These are phyloP conservation scores for Chalcis sispes DNA, from an alignment of 2,888 invertebrate genomes.

Conservation along the genomic window DNA sequence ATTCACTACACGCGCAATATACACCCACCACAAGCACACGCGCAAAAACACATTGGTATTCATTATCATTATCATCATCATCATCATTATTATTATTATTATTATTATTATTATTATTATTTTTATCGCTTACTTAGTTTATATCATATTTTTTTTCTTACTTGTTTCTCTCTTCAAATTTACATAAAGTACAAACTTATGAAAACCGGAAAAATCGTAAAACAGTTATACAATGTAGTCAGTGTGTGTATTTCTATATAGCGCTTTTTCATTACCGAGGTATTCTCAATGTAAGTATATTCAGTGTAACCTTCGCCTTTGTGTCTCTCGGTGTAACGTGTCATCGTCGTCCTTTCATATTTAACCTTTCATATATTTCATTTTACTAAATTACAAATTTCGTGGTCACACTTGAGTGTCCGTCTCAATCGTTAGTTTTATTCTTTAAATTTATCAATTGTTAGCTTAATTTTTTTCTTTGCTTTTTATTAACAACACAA, in stretches of 20 bases:
- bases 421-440: constrained; percentile 64
- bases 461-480: too few relatives aligned
- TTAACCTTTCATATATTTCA: constrained; percentile 53
- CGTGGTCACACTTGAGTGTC: constrained; percentile 73
- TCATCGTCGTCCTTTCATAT: constrained; percentile 8
- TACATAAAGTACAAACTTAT: constrained; percentile 76
- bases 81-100: constrained; percentile 40
- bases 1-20: constrained; percentile 12
- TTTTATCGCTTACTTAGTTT: constrained; percentile 45
- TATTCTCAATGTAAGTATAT: constrained; percentile 67
- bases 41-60: constrained; percentile 53
- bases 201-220: constrained; percentile 73
- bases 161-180: constrained; percentile 67
- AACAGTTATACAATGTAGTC: constrained; percentile 66
- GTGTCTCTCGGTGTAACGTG: constrained; percentile 8
- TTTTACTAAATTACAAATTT: constrained; percentile 64
- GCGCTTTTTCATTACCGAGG: constrained; percentile 62
- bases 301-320: constrained; percentile 40
- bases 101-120: constrained; percentile 42
- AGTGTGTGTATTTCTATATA: constrained; percentile 64
- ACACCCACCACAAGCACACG: constrained; percentile 28
- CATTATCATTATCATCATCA: constrained; percentile 44
- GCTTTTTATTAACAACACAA: constrained; percentile 11
- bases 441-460: constrained; percentile 2
- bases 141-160: constrained; percentile 46